Evolutionary conservation across 2,797 vertebrate species (phyloP).

Genomic region (Hippoglossus hippoglossus): DNA sequence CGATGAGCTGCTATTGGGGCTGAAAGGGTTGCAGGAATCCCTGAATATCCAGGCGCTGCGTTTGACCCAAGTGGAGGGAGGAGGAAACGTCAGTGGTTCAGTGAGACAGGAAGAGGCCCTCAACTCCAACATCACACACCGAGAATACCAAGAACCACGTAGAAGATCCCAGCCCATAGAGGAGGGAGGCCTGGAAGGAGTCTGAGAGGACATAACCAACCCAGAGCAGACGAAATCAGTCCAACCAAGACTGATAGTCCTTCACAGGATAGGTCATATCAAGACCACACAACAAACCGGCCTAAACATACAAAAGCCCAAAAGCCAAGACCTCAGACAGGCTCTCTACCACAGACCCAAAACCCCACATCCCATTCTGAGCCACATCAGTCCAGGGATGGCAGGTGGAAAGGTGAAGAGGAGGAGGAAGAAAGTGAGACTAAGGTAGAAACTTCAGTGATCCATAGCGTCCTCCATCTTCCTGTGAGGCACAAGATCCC

Average conservation of each 20-base stretch:
- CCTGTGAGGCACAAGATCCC: constrained; percentile 41
- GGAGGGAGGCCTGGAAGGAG: constrained; percentile 29
- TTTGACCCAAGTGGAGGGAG: constrained; percentile 65
- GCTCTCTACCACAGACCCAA: constrained; percentile 6
- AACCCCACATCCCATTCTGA: constrained; percentile 18
- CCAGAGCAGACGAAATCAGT: neutral
- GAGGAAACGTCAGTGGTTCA: constrained; percentile 3
- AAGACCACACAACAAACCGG: constrained; percentile 25
- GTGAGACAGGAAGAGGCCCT: neutral
- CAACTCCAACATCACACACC: constrained; percentile 17
- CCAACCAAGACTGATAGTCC: constrained; percentile 1
- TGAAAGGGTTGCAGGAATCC: constrained; percentile 45
- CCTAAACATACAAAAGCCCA: constrained; percentile 35
- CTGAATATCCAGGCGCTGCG: constrained; percentile 62
- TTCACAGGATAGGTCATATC: constrained; percentile 1
- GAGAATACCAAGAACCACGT: constrained; percentile 33
- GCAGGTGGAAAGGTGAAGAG: neutral
- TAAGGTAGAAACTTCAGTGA: constrained; percentile 11
- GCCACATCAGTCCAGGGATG: constrained; percentile 1
- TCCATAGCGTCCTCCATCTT: constrained; percentile 46
- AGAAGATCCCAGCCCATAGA: constrained; percentile 28
- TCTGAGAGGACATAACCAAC: constrained; percentile 11
- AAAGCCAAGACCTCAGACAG: constrained; percentile 17
- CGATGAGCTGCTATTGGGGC: constrained; percentile 52
- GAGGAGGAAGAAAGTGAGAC: neutral